These are phyloP conservation scores for Moxostoma hubbsi DNA, from an alignment of 2,797 vertebrate species.

Conservation along the genomic window DNA sequence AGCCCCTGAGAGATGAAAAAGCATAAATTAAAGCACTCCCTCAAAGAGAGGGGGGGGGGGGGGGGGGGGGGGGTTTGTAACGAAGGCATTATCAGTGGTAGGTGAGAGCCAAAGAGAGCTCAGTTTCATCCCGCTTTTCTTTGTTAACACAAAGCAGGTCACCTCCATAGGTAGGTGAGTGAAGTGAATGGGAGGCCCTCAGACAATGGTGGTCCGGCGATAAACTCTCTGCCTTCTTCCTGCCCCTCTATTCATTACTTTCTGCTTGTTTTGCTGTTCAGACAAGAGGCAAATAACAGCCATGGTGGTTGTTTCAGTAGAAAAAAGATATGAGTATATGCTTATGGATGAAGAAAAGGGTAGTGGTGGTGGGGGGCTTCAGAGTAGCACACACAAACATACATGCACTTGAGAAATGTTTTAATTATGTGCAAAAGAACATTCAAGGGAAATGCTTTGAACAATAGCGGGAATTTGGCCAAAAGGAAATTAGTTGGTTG, in stretches of 20 bases:
- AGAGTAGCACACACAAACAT: conserved; percentile 63
- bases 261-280: conserved; percentile 57
- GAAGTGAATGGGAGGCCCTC: conserved; percentile 73
- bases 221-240: conserved; percentile 75
- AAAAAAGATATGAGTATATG: conserved; percentile 59
- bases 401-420: conserved; percentile 82
- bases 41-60: conserved; percentile 71
- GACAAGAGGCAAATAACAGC: conserved; percentile 59
- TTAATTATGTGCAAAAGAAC: conserved; percentile 84
- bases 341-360: conserved; percentile 66
- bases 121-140: conserved; percentile 80
- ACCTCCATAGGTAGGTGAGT: conserved; percentile 77
- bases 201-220: conserved; percentile 73
- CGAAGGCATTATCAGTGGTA: conserved; percentile 73
- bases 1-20: conserved; percentile 78
- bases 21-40: conserved; percentile 81
- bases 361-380: conserved; percentile 31
- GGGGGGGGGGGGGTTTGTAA: conserved; percentile 57
- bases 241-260: conserved; percentile 65
- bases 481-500: conserved; percentile 90
- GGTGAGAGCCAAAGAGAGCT: conserved; percentile 74
- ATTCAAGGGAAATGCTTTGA: conserved; percentile 86
- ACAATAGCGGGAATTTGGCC: conserved; percentile 91
- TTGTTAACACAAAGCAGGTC: conserved; percentile 82
- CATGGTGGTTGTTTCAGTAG: conserved; percentile 51